phyloP scores from a whole-genome alignment of 2,113 vertebrate species.

The Corynorhinus townsendii region DNA sequence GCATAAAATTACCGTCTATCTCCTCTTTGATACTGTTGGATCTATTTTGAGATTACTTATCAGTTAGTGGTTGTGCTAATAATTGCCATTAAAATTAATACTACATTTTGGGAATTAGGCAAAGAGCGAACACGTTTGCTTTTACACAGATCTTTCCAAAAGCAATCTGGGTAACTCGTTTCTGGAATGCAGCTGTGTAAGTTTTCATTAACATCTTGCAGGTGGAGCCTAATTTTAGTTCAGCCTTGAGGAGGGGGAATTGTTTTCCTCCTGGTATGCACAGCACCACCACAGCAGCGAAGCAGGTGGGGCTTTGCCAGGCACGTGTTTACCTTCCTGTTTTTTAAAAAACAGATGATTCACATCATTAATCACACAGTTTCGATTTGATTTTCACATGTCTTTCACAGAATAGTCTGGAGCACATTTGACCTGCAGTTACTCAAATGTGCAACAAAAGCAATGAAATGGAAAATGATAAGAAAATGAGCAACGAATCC shows the following conservation, averaged over 20 bases:
- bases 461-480: conserved; percentile 77
- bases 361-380: conserved; percentile 74
- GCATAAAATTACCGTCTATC: conserved; percentile 77
- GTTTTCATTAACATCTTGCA: conserved; percentile 87
- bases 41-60: conserved; percentile 85
- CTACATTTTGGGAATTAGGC: conserved; percentile 80
- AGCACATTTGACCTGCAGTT: conserved; percentile 77
- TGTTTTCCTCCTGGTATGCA: conserved; percentile 75
- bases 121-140: conserved; percentile 80
- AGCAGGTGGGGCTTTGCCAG: conserved; percentile 78
- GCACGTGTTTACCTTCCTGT: conserved; percentile 79
- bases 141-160: conserved; percentile 78
- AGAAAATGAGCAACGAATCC: conserved; percentile 79
- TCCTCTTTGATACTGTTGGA: conserved; percentile 71
- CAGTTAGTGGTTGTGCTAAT: conserved; percentile 85
- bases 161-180: conserved; percentile 86
- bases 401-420: conserved; percentile 76
- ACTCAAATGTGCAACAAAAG: conserved; percentile 75
- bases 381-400: conserved; percentile 78
- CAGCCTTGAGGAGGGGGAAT: conserved; percentile 81
- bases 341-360: conserved; percentile 75
- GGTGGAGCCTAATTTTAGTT: conserved; percentile 89
- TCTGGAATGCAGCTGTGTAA: conserved; percentile 85
- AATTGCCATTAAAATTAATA: conserved; percentile 86
- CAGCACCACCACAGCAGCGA: conserved; percentile 74